Base-by-base conservation (phyloP, 2,113 vertebrate species). In the Embiotoca jacksoni region DNA sequence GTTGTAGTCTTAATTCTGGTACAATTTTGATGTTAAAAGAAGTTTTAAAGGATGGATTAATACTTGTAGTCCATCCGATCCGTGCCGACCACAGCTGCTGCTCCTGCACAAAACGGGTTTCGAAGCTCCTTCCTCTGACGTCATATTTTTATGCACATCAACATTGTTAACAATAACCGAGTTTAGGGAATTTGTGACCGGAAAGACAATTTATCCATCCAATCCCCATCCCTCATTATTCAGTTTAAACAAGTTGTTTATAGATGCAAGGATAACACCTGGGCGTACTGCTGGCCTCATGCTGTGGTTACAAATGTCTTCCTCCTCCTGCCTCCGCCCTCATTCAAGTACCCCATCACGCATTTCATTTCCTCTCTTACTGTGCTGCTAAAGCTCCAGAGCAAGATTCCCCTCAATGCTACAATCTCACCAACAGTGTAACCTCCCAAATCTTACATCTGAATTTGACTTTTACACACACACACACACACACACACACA, bases 221-320 rank as follows among this genome's bases (percentile, higher is more conserved):
- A 46, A 49, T 59, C 54, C 52, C 77, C 50, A 6, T 23, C 64
- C 72, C 65, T 80, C 53, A 79, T 75, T 83, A 85, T 81, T 80
- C 71, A 80, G 61, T 74, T 78, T 66, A 77, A 78, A 82, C 52
- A 59, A 83, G 68, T 78, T 73, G 72, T 82, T 82, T 78, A 23
- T 23, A 23, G 23, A 23, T 23, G 23, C 23, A 23, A 23, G 23
- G 52, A 64, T 65, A 67, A 79, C 67, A 59, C 73, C 52, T 14
- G 33, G 46, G 69, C 65, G 63, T 46, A 57, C 68, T 5, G 59
- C 68, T n/a, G 1, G 61, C 56, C 31, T 63, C 72, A 63, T 5
- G 36, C 73, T 35, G 55, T n/a, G 78, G 75, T 59, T 83, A 67
- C 85, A 67, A 74, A 88, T 70, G 61, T 65, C 23, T 23, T 23